Base-by-base conservation (phyloP, 2,797 vertebrate genomes). In the Sternarchorhynchus goeldii region DNA sequence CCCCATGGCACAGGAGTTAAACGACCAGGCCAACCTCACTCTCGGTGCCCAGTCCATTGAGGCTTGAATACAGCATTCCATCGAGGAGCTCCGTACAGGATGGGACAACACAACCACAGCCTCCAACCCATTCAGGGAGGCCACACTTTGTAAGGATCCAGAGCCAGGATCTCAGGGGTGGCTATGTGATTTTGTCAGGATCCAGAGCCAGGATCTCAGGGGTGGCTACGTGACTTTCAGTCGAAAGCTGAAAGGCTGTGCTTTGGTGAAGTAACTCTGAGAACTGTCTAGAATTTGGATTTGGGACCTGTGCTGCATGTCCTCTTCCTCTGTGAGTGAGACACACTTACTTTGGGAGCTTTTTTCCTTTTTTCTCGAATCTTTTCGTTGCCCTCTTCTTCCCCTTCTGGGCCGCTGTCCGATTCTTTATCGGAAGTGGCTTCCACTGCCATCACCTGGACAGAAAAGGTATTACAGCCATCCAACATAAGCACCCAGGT, bases 351-450 rank as follows among this genome's bases (percentile, higher is more conserved):
- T 87, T 92, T 91, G 63, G 86, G 70, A 16, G 80, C 77, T 80
- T 89, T 89, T 2, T 82, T 79, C 57, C 70, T 89, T 75, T 92
- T 91, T 20, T 80, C 82, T 10, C 56, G 67, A 14, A 21, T 60
- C 20, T 81, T 86, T 16, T 88, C 85, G 0, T 86, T 87, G 1
- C 60, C 78, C 0, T 89, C 91, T 4, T 90, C 88, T 0, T 90
- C 89, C 62, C 77, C 88, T 3, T 93, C 92, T 5, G 88, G 86
- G 73, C 83, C 70, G 80, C 88, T 89, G 83, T 91, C 92, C 0
- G 82, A 89, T 57, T 91, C 90, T 77, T 93, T 93, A 63, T 85
- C 91, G 10, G 81, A 62, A 50, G 84, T 83, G 21, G 81, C 82
- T 0, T 86, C 86, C n/a, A 70, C 72, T 1, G 81, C 79, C 78